Evolutionary conservation across 1,140 invertebrate species (phyloP).

Genomic region (Danaus melanippus): DNA sequence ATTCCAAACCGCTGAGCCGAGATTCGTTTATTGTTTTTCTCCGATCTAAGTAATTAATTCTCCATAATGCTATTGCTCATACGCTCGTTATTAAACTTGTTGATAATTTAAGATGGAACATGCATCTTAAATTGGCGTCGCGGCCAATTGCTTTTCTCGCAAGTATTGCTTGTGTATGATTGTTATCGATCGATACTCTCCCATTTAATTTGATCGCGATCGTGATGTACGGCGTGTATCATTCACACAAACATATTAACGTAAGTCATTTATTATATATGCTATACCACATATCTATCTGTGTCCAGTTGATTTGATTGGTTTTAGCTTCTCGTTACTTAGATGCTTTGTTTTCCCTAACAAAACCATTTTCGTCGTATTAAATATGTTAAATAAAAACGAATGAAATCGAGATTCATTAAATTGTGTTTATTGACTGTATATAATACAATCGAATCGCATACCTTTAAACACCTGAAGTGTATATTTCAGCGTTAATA

Average conservation of each 20-base stretch:
- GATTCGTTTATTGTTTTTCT: constrained; percentile 43
- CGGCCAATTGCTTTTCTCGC: constrained; percentile 45
- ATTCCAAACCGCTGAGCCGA: constrained; percentile 26
- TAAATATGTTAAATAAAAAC: too few species aligned
- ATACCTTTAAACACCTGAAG: constrained; percentile 38
- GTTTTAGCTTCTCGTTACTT: too few species aligned
- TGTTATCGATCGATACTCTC: constrained; percentile 42
- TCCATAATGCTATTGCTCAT: constrained; percentile 40
- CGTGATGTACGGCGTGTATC: constrained; percentile 35
- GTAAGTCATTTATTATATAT: constrained; percentile 33
- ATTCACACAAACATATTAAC: constrained; percentile 32
- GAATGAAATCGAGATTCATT: neutral
- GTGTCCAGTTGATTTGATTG: too few species aligned
- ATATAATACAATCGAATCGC: constrained; percentile 15
- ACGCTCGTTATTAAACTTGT: constrained; percentile 51
- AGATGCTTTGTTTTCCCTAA: too few species aligned
- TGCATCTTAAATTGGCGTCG: constrained; percentile 52
- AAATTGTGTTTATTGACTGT: constrained; percentile 8
- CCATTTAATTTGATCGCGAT: constrained; percentile 46
- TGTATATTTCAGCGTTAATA: constrained; percentile 47
- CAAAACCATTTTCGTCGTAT: too few species aligned
- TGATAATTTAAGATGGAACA: constrained; percentile 63
- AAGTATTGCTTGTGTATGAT: constrained; percentile 28
- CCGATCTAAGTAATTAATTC: constrained; percentile 45
- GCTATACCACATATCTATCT: too few species aligned